phyloP scores from a whole-genome alignment of 2,797 vertebrate genomes.

The Varecia variegata region DNA sequence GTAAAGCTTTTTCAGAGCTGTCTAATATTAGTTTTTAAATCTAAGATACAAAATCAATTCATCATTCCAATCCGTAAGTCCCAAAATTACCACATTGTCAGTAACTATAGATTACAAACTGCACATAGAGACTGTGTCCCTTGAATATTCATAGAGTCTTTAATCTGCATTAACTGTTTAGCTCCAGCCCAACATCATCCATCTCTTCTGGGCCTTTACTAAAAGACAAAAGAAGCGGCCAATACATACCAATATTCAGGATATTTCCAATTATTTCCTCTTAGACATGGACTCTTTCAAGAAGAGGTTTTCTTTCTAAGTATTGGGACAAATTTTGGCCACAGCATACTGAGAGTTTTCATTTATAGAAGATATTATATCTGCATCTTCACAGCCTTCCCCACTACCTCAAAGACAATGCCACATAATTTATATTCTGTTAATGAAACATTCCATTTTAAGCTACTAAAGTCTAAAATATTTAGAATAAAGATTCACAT shows the following conservation, averaged over 20 bases:
- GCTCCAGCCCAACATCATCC: no score
- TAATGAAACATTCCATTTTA: neutral
- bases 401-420: neutral
- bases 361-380: neutral
- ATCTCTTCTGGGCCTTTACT: neutral
- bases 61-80: neutral
- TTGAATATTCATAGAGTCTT: neutral
- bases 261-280: neutral
- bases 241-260: neutral
- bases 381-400: neutral
- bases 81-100: neutral
- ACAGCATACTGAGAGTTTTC: neutral
- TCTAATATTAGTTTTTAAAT: neutral
- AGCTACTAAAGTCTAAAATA: neutral
- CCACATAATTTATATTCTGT: neutral
- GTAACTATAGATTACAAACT: neutral
- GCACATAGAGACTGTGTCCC: neutral
- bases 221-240: neutral
- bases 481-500: neutral
- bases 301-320: neutral
- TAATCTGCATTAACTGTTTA: neutral
- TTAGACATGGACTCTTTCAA: neutral
- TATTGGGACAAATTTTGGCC: neutral
- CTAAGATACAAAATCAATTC: neutral
- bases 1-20: neutral